These are phyloP conservation scores for Macquaria australasica DNA, from an alignment of 2,113 vertebrate genomes.

Conservation along the genomic window DNA sequence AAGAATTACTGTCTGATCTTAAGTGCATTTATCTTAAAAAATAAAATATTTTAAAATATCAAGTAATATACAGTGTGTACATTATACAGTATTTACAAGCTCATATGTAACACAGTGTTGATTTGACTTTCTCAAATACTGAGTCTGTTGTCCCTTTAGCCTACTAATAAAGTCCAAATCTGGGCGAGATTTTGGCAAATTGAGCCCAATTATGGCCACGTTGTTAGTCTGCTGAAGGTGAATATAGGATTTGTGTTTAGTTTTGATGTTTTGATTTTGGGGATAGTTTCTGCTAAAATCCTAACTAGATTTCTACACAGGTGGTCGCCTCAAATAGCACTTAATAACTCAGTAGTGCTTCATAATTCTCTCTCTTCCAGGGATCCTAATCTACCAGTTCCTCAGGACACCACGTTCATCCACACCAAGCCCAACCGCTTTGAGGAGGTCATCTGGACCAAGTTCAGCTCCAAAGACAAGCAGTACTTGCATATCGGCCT, in stretches of 20 bases:
- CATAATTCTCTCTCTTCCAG: conserved; percentile 73
- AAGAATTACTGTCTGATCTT: too few species aligned
- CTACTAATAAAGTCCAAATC: background rate
- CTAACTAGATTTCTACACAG: background rate
- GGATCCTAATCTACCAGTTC: conserved; percentile 96
- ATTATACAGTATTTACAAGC: background rate
- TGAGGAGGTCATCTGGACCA: conserved; percentile 99
- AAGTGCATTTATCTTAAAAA: background rate
- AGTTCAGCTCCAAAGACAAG: conserved; percentile 99
- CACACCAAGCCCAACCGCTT: conserved; percentile 99
- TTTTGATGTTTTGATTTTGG: background rate
- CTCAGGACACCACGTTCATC: conserved; percentile 99
- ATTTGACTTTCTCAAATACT: background rate
- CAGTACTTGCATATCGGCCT: conserved; percentile 98
- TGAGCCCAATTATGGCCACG: too few species aligned
- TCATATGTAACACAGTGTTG: background rate
- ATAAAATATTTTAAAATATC: background rate
- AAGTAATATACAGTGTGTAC: too few species aligned
- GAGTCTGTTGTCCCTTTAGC: background rate
- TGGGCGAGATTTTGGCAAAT: background rate
- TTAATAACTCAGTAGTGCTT: background rate
- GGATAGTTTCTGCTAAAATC: background rate
- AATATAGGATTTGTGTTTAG: background rate
- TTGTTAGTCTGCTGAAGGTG: background rate
- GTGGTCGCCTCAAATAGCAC: background rate